Base-by-base conservation (phyloP, 2,797 vertebrate genomes). In the Hippopotamyrus pictus region DNA sequence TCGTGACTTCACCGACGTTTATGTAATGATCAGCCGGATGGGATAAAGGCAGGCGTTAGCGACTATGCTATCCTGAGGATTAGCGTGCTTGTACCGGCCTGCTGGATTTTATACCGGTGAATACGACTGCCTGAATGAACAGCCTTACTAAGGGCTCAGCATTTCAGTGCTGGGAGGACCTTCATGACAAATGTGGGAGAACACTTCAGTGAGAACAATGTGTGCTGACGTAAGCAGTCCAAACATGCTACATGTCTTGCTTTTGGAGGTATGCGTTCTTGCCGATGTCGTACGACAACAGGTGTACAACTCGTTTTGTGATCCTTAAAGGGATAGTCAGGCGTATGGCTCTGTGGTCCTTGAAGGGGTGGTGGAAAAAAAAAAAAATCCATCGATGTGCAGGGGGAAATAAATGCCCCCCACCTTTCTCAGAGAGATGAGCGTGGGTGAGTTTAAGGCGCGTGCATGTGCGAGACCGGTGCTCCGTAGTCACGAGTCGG, bases 401-500 rank as follows among this genome's bases (percentile, higher is more conserved):
- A 41, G 3, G 7, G 14, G 29, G 12, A 86, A 54, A 54, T 33
- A 86, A 51, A 29, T 3, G 44, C 0, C 44, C 44, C 14, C 79
- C 33, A 19, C 44, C 19, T 73, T 86, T 53, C 29, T 29, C 51
- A 59, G 51, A 87, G 25, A 57, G 17, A 25, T 5, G 8, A 41
- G 51, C 17, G 7, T 33, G 3, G 14, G 29, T 57, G 51, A 17
- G 12, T 17, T 22, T 41, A 50, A 14, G 46, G 50, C 7, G 50
- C 7, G 8, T 25, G 14, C 51, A 54, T 41, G 51, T 7, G 85
- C 11, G 53, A 29, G 19, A 59, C 5, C 82, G 94, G 91, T 88
- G 92, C 94, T 90, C 9, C 57, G 86, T 91, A 88, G 83, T 84
- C 62, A 54, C 19, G 53, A 41, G 6, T 14, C n/a, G 87, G 90